A percentile compares a stretch with the other conserved stretches of the same genome.
Conservation (phyloP, 2,888 invertebrate genomes). For the Eilema sororculum region DNA sequence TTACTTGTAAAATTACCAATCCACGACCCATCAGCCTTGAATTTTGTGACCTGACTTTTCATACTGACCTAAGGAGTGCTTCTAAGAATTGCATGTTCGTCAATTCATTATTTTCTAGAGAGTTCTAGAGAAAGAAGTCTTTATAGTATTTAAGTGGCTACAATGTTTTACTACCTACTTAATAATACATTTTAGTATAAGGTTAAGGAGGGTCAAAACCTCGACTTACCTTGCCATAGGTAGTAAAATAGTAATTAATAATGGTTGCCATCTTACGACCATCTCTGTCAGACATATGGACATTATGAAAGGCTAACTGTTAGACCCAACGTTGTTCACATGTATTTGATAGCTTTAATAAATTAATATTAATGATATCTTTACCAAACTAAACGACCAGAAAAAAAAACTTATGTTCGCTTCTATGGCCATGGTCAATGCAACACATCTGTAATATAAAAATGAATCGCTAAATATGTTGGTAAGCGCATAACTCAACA, state of each 20-base stretch:
- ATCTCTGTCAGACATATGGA: conserved; percentile 26
- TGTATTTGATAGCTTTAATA: not conserved
- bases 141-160: conserved; percentile 30
- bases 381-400: too few relatives aligned
- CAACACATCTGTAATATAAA: too few relatives aligned
- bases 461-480: too few relatives aligned
- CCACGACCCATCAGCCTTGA: too few relatives aligned
- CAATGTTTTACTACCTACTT: conserved; percentile 39
- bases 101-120: too few relatives aligned
- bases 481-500: too few relatives aligned
- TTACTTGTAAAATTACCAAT: too few relatives aligned
- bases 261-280: conserved; percentile 40
- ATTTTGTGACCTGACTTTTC: not conserved
- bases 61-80: too few relatives aligned
- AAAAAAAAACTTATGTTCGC: too few relatives aligned
- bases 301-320: not conserved
- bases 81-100: not conserved
- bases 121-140: conserved; percentile 6
- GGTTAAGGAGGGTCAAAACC: conserved; percentile 46
- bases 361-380: too few relatives aligned
- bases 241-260: conserved; percentile 52
- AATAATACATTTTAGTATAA: conserved; percentile 50
- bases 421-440: too few relatives aligned
- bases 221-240: conserved; percentile 28
- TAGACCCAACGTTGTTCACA: too few relatives aligned